Evolutionary conservation across 2,113 vertebrate species (phyloP).

Genomic region (Raphicerus campestris): DNA sequence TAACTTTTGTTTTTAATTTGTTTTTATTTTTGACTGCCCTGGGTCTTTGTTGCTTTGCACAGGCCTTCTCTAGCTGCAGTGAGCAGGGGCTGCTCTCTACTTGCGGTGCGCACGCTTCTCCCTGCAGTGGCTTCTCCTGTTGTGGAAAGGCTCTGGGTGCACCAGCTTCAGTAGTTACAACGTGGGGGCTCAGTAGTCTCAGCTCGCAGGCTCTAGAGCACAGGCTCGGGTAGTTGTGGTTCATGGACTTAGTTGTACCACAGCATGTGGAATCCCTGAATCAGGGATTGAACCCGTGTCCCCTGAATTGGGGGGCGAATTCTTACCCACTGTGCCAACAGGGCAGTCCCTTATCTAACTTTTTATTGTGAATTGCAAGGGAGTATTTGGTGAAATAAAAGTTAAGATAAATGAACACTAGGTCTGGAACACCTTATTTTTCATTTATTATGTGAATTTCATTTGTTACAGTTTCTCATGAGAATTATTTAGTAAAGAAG

Average conservation of each 20-base stretch:
- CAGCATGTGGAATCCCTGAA: neutral
- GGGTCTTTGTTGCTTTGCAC: neutral
- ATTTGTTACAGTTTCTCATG: neutral
- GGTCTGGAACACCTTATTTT: neutral
- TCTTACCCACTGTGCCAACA: neutral
- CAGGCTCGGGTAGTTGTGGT: neutral
- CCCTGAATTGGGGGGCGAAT: neutral
- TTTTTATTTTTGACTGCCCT: neutral
- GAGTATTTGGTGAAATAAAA: neutral
- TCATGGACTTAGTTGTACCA: neutral
- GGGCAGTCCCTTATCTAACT: neutral
- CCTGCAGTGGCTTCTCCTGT: neutral
- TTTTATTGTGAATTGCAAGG: neutral
- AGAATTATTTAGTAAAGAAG: neutral
- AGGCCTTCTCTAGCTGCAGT: neutral
- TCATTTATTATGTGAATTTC: neutral
- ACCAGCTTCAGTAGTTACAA: neutral
- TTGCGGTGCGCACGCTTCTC: accelerated
- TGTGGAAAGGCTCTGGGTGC: neutral
- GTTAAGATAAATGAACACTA: neutral
- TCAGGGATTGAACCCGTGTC: neutral
- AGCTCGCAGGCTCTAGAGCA: neutral
- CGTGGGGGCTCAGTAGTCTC: neutral
- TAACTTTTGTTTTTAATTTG: neutral
- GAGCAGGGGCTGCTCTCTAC: neutral